Percentiles rank a stretch among this genome's conserved stretches.
phyloP scores from a whole-genome alignment of 2,888 invertebrate species.

The Colostygia pectinataria region DNA sequence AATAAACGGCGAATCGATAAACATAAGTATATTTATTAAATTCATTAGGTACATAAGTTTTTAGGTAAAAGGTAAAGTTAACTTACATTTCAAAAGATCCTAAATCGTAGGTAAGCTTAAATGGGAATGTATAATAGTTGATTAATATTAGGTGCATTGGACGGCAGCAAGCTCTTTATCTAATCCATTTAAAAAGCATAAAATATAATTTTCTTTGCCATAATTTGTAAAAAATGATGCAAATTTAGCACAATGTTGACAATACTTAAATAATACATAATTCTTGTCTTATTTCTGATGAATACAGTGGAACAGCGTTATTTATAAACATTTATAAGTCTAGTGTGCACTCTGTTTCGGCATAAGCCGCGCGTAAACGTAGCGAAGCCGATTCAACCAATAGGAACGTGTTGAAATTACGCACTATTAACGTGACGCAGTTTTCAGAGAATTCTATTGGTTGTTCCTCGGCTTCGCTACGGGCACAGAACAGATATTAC shows the following conservation, averaged over 20 bases:
- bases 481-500: too few relatives aligned
- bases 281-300: too few relatives aligned
- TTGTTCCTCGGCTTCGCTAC: too few relatives aligned
- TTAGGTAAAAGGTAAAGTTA: constrained; percentile 5
- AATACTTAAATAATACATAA: background rate
- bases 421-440: too few relatives aligned
- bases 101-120: constrained; percentile 34
- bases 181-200: constrained; percentile 26
- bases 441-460: too few relatives aligned
- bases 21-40: background rate
- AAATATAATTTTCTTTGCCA: constrained; percentile 4
- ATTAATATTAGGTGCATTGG: constrained; percentile 57
- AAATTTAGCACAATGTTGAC: background rate
- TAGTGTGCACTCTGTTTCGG: too few relatives aligned
- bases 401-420: too few relatives aligned
- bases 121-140: constrained; percentile 30
- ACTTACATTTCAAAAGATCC: constrained; percentile 15
- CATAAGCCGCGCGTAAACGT: too few relatives aligned
- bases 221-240: background rate
- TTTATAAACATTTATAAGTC: too few relatives aligned
- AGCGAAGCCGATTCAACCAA: too few relatives aligned
- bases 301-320: too few relatives aligned
- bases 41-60: background rate
- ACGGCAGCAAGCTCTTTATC: constrained; percentile 67
- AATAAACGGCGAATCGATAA: too few relatives aligned